phyloP scores from a whole-genome alignment of 2,113 vertebrate species.

The Gallinago jamesoni region DNA sequence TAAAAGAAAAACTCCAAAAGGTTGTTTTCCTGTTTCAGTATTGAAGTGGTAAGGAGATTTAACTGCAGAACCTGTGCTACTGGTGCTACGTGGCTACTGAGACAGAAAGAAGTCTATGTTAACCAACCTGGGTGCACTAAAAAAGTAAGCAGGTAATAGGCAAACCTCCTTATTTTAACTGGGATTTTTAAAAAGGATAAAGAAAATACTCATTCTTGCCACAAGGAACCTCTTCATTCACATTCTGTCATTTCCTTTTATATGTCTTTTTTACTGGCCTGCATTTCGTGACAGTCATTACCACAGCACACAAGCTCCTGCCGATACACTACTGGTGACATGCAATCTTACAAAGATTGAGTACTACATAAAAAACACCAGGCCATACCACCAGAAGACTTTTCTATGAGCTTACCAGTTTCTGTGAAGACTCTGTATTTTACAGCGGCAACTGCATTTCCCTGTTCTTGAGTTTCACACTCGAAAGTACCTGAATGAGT shows the following conservation, averaged over 20 bases:
- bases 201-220: neutral
- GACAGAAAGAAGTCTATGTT: neutral
- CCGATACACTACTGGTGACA: neutral
- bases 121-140: neutral
- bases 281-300: slow-evolving; percentile 26
- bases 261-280: neutral
- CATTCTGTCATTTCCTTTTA: slow-evolving; percentile 1
- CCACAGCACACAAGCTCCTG: neutral
- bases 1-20: neutral
- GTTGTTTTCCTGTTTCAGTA: neutral
- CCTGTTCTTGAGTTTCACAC: slow-evolving; percentile 56
- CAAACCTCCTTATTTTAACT: neutral
- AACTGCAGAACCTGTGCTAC: neutral
- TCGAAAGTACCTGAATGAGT: slow-evolving; percentile 41
- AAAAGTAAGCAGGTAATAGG: neutral
- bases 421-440: slow-evolving; percentile 62
- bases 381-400: neutral
- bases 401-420: slow-evolving; percentile 50
- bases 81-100: neutral
- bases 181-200: neutral
- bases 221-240: neutral
- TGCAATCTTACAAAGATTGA: neutral
- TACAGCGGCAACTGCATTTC: slow-evolving; percentile 62
- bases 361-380: neutral
- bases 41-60: neutral